A percentile compares a stretch with the other conserved stretches of the same genome.
phyloP scores from a whole-genome alignment of 1,140 invertebrate species.

The Microplitis mediator region DNA sequence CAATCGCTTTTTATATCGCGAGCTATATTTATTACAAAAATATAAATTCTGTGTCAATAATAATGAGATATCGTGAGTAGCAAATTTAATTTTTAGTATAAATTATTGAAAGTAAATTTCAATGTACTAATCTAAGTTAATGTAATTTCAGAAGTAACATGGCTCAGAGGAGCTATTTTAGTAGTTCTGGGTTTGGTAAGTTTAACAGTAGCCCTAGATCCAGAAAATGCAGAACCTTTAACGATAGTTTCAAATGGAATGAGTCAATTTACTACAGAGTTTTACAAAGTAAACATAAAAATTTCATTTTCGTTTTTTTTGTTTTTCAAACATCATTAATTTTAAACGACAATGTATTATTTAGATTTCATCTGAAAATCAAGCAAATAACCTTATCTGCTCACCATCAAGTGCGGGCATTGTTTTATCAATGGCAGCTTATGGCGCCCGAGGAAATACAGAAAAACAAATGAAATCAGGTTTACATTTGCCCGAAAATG shows the following conservation, averaged over 20 bases:
- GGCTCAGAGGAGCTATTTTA: not conserved
- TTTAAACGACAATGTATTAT: too few relatives aligned
- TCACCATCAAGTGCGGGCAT: constrained; percentile 1
- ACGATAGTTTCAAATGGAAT: not conserved
- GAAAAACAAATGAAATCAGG: not conserved
- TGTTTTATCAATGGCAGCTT: constrained; percentile 4
- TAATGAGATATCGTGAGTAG: too few relatives aligned
- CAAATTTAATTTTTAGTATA: too few relatives aligned
- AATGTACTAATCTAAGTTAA: too few relatives aligned
- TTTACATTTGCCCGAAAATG: not conserved
- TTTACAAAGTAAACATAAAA: constrained; percentile 2
- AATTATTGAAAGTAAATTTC: too few relatives aligned
- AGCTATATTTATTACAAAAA: too few relatives aligned
- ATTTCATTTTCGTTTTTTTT: not conserved
- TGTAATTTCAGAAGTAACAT: not conserved
- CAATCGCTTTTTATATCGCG: too few relatives aligned
- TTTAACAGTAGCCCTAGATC: not conserved
- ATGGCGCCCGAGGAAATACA: constrained; percentile 15
- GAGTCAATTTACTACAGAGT: not conserved
- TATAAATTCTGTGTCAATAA: too few relatives aligned
- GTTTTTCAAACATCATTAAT: too few relatives aligned
- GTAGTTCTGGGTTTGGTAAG: not conserved
- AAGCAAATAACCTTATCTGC: too few relatives aligned
- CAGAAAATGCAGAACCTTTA: not conserved
- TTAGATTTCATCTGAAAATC: too few relatives aligned